Conservation (phyloP, 2,797 vertebrate species). For the Chaetodon trifasciatus region DNA sequence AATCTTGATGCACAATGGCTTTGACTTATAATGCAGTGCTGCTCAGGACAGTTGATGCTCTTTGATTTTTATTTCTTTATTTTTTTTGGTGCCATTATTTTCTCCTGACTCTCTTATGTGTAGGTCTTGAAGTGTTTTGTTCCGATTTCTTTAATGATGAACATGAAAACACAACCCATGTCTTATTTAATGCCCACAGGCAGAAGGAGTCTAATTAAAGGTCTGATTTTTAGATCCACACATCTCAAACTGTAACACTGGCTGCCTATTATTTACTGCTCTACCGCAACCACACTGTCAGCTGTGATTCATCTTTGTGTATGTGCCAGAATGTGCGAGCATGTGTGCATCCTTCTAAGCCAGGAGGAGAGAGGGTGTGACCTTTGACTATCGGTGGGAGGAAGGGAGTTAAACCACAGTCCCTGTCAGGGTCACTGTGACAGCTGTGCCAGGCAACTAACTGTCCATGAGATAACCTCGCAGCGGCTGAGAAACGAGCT, state of each 20-base stretch:
- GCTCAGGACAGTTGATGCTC: conserved; percentile 4
- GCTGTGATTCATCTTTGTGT: conserved; percentile 33
- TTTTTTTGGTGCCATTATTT: neutral
- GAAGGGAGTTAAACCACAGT: conserved; percentile 41
- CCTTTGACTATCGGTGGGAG: conserved; percentile 44
- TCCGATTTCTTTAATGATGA: conserved; percentile 26
- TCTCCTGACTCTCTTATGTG: neutral
- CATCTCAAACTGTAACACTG: neutral
- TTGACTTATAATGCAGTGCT: conserved; percentile 19
- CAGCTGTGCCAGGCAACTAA: conserved; percentile 51
- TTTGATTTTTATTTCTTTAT: neutral
- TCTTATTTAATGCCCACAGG: conserved; percentile 12
- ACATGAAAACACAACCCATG: conserved; percentile 11
- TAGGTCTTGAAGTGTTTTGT: neutral
- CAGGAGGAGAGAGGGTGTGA: conserved; percentile 10
- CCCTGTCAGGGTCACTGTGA: conserved; percentile 50
- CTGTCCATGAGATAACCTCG: conserved; percentile 45
- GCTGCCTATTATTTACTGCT: conserved; percentile 17
- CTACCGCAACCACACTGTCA: neutral
- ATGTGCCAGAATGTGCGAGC: conserved; percentile 15
- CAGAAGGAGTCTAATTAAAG: neutral
- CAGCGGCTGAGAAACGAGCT: conserved; percentile 35
- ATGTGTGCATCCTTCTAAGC: conserved; percentile 15
- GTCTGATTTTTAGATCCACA: conserved; percentile 13
- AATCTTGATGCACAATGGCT: conserved; percentile 34